phyloP scores from a whole-genome alignment of 1,140 invertebrate species.

The Mercenaria mercenaria region DNA sequence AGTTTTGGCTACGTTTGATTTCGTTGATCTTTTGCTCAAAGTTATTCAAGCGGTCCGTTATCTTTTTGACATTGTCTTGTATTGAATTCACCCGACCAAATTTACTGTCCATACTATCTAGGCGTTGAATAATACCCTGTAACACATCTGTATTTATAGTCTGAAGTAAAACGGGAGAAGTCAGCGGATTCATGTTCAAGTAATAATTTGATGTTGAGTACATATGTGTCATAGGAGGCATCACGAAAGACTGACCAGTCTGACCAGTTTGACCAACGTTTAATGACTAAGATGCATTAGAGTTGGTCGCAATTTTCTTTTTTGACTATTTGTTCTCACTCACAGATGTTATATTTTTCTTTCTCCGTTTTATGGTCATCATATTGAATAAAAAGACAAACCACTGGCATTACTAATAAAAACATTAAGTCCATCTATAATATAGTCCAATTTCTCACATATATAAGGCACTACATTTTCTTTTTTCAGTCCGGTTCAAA shows the following conservation, averaged over 20 bases:
- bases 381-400: no score
- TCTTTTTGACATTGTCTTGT: background rate
- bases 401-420: no score
- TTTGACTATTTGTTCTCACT: background rate
- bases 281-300: background rate
- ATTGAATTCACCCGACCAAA: slow-evolving; percentile 4
- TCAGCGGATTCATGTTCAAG: background rate
- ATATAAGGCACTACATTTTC: no score
- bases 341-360: no score
- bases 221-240: background rate
- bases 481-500: no score
- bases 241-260: no score
- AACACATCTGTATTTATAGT: background rate
- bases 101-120: slow-evolving; percentile 8
- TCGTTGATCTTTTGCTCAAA: slow-evolving; percentile 32
- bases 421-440: no score
- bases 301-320: background rate
- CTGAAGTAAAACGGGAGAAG: background rate
- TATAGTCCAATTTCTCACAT: no score
- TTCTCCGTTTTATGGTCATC: no score
- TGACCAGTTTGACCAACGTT: background rate
- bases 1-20: background rate
- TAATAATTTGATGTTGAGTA: no score
- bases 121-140: slow-evolving; percentile 11
- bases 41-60: background rate